Percentiles rank a stretch among this genome's conserved stretches.
phyloP scores from a whole-genome alignment of 1,140 invertebrate species.

The Neuroterus valhalla region DNA sequence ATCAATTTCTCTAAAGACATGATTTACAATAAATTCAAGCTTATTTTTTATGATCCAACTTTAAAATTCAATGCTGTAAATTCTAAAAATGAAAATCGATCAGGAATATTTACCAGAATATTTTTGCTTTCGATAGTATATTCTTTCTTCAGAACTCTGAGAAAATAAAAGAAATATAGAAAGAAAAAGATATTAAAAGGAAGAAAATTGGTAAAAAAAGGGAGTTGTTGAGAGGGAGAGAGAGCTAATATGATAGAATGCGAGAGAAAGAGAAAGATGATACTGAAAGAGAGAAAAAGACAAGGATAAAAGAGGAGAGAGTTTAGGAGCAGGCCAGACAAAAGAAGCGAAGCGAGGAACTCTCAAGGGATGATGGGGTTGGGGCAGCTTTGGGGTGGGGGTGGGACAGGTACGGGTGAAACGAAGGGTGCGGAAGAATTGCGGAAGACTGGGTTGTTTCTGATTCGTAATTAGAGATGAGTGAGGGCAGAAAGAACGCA shows the following conservation, averaged over 20 bases:
- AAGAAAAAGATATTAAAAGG: background rate
- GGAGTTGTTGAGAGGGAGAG: background rate
- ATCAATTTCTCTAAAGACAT: too few relatives aligned
- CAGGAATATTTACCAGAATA: too few relatives aligned
- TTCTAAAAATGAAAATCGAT: too few relatives aligned
- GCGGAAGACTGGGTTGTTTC: conserved; percentile 62
- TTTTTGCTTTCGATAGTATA: too few relatives aligned
- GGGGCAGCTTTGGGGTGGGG: conserved; percentile 34
- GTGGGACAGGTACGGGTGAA: conserved; percentile 31
- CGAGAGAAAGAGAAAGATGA: conserved; percentile 30
- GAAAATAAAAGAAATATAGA: too few relatives aligned
- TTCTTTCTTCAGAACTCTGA: too few relatives aligned
- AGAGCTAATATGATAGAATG: conserved; percentile 26
- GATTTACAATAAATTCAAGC: too few relatives aligned
- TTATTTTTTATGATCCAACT: too few relatives aligned
- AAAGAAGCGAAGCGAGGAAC: conserved; percentile 63
- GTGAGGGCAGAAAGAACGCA: conserved; percentile 53
- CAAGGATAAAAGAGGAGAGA: conserved; percentile 36
- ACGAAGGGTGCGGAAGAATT: conserved; percentile 29
- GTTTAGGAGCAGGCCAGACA: conserved; percentile 40
- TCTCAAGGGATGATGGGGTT: conserved; percentile 40
- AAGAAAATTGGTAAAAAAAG: background rate
- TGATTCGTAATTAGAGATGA: conserved; percentile 72
- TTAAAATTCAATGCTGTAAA: too few relatives aligned
- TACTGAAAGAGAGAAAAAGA: conserved; percentile 27